phyloP scores from a whole-genome alignment of 2,888 invertebrate species.

The Drosophila quinaria region DNA sequence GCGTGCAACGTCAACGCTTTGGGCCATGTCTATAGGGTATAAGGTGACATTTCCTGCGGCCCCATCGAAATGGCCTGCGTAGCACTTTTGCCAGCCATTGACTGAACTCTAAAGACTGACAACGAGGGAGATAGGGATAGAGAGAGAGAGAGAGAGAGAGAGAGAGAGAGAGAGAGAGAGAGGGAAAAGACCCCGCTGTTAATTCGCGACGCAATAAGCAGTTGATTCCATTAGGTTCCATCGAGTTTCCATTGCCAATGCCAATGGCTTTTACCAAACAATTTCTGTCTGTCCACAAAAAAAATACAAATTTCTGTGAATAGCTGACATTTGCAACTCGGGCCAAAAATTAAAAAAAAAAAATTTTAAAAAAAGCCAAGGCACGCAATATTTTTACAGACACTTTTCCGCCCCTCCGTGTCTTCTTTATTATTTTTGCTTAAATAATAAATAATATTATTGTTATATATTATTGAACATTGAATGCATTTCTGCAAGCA shows the following conservation, averaged over 20 bases:
- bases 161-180: background rate
- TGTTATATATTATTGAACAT: slow-evolving; percentile 15
- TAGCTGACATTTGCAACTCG: slow-evolving; percentile 41
- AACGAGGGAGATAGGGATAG: background rate
- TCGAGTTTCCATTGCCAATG: slow-evolving; percentile 37
- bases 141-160: background rate
- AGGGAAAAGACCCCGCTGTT: slow-evolving; percentile 24
- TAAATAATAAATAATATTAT: slow-evolving; percentile 2
- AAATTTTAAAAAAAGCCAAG: slow-evolving; percentile 30
- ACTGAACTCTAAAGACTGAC: slow-evolving; percentile 17
- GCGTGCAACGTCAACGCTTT: slow-evolving; percentile 63
- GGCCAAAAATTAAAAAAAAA: slow-evolving; percentile 8
- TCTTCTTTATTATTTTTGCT: background rate
- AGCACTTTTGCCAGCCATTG: slow-evolving; percentile 65
- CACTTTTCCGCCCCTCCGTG: background rate
- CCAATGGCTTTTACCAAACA: slow-evolving; percentile 38
- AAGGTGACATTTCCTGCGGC: slow-evolving; percentile 75
- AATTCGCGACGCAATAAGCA: slow-evolving; percentile 47
- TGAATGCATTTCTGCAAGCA: slow-evolving; percentile 25
- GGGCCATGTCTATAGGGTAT: slow-evolving; percentile 49
- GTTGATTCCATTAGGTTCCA: slow-evolving; percentile 32
- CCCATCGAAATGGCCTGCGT: slow-evolving; percentile 56
- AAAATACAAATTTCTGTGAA: slow-evolving; percentile 19
- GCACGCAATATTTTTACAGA: slow-evolving; percentile 26
- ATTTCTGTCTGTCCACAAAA: slow-evolving; percentile 7